Conservation (phyloP, 2,888 invertebrate genomes). For the Argyresthia albistria region DNA sequence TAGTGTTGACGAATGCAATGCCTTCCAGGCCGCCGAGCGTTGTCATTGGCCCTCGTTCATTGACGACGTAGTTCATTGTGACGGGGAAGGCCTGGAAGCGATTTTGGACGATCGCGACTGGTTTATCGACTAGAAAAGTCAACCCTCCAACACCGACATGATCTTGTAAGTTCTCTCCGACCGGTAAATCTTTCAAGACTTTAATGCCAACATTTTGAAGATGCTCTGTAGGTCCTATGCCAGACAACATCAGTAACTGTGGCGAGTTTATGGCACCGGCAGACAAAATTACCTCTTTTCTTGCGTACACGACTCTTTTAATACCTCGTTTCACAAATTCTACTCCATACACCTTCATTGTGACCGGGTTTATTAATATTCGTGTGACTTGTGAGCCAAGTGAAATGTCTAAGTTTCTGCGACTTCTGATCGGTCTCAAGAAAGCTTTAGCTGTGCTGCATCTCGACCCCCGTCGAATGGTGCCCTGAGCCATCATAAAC, state of each 20-base stretch:
- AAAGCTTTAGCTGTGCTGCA: slow-evolving; percentile 93
- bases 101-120: slow-evolving; percentile 86
- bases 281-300: slow-evolving; percentile 88
- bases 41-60: slow-evolving; percentile 88
- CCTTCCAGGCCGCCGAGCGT: slow-evolving; percentile 91
- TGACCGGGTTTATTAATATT: slow-evolving; percentile 80
- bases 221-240: slow-evolving; percentile 83
- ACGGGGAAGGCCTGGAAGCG: slow-evolving; percentile 83
- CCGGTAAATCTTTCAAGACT: slow-evolving; percentile 81
- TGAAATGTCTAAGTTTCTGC: slow-evolving; percentile 86
- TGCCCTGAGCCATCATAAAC: slow-evolving; percentile 88
- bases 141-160: slow-evolving; percentile 90
- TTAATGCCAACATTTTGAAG: slow-evolving; percentile 79
- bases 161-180: slow-evolving; percentile 89
- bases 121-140: slow-evolving; percentile 86
- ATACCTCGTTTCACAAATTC: slow-evolving; percentile 84
- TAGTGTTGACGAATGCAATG: slow-evolving; percentile 88
- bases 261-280: slow-evolving; percentile 95
- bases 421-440: slow-evolving; percentile 80
- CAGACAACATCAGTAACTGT: slow-evolving; percentile 92
- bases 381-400: slow-evolving; percentile 85
- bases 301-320: slow-evolving; percentile 78
- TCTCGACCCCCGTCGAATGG: slow-evolving; percentile 82
- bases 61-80: slow-evolving; percentile 84
- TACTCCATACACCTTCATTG: slow-evolving; percentile 84